Percentiles rank a stretch among this genome's conserved stretches.
Conservation (phyloP, 2,797 vertebrate genomes). For the Loriculus beryllinus region DNA sequence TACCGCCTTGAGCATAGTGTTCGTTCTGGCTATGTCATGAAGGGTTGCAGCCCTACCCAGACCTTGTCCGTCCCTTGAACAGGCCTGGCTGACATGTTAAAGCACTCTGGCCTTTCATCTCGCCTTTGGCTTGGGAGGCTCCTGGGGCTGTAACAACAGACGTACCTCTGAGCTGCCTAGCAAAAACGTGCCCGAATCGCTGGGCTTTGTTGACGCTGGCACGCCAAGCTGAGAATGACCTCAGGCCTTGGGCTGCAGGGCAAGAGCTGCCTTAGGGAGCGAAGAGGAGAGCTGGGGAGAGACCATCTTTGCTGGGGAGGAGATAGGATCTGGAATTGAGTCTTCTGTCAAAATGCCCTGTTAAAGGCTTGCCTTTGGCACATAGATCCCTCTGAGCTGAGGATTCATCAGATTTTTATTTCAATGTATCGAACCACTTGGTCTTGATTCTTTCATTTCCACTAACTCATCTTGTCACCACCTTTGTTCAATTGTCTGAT, state of each 20-base stretch:
- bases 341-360: background rate
- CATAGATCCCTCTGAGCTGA: accelerated
- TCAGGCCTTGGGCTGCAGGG: background rate
- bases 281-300: no score
- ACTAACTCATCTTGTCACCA: background rate
- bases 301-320: no score
- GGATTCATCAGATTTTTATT: background rate
- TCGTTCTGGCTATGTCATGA: accelerated
- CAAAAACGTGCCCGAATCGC: accelerated
- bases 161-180: accelerated
- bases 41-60: accelerated
- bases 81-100: accelerated
- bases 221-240: accelerated
- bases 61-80: accelerated
- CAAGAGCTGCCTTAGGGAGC: background rate
- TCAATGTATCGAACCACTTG: background rate
- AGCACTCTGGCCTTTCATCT: accelerated
- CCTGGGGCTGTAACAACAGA: accelerated
- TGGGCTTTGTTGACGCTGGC: background rate
- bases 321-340: background rate
- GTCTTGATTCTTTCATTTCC: background rate
- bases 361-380: background rate
- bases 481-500: background rate
- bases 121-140: no score
- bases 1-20: accelerated